Conservation (phyloP, 2,888 invertebrate species). For the Anarsia innoxiella region DNA sequence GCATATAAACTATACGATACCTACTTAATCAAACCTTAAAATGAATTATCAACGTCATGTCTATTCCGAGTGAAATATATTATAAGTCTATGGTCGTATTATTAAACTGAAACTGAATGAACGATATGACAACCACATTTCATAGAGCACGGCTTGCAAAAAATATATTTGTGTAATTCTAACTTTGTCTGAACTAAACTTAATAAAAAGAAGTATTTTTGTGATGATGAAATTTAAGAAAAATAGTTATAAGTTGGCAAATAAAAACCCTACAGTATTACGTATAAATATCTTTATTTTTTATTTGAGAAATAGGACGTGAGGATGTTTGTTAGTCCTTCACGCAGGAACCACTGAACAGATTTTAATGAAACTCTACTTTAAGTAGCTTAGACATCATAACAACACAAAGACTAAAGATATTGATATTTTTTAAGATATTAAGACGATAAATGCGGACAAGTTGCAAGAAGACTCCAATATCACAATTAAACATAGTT, state of each 20-base stretch:
- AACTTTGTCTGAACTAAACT: background rate
- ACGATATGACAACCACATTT: background rate
- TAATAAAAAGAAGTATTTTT: no score
- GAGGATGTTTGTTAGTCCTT: no score
- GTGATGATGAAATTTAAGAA: background rate
- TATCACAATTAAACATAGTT: no score
- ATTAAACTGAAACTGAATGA: constrained; percentile 6
- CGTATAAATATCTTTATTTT: background rate
- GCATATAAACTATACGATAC: no score
- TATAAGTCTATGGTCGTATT: no score
- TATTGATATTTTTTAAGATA: background rate
- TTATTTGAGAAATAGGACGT: background rate
- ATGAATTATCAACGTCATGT: no score
- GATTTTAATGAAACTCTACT: no score
- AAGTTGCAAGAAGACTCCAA: no score
- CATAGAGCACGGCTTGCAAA: background rate
- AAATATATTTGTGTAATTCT: background rate
- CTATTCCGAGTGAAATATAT: no score
- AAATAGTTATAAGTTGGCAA: background rate
- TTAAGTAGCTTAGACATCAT: background rate
- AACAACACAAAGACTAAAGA: background rate
- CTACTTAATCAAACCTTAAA: no score
- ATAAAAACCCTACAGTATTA: background rate
- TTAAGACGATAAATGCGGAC: no score
- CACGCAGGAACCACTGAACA: no score